Percentiles rank a stretch among this genome's conserved stretches.
Evolutionary conservation across 2,797 vertebrate species (phyloP).

Genomic region (Acanthis flammea): DNA sequence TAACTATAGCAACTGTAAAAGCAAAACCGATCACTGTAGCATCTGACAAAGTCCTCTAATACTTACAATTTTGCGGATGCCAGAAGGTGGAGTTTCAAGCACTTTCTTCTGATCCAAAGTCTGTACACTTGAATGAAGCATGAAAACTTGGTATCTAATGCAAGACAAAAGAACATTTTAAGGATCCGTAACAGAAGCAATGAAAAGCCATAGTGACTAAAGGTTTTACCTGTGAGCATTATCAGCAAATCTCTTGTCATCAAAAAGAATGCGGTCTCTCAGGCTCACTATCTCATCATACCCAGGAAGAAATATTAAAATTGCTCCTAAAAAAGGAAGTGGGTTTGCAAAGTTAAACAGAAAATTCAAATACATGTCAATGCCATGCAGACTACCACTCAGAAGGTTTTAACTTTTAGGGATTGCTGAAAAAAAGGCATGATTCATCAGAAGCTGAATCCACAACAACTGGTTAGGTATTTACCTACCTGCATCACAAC

Average conservation of each 20-base stretch:
- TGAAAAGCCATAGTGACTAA: background rate
- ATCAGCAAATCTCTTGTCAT: slow-evolving; percentile 88
- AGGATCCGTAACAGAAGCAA: background rate
- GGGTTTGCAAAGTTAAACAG: background rate
- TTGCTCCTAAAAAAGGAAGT: slow-evolving; percentile 78
- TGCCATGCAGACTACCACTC: background rate
- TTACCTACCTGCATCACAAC: slow-evolving; percentile 80
- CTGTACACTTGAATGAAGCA: slow-evolving; percentile 94
- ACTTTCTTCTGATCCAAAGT: slow-evolving; percentile 91
- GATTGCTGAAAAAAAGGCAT: background rate
- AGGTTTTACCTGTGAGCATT: slow-evolving; percentile 81
- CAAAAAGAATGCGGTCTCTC: slow-evolving; percentile 86
- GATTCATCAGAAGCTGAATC: background rate
- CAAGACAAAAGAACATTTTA: slow-evolving; percentile 16
- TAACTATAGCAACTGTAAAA: background rate
- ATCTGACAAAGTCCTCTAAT: background rate
- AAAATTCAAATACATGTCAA: background rate
- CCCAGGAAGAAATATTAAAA: slow-evolving; percentile 92
- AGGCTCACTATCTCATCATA: slow-evolving; percentile 93
- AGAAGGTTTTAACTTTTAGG: rapidly evolving
- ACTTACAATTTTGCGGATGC: slow-evolving; percentile 92
- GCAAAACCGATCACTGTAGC: background rate
- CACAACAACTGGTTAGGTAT: background rate
- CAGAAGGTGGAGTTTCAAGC: slow-evolving; percentile 82
- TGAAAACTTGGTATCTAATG: slow-evolving; percentile 89